phyloP scores from a whole-genome alignment of 2,113 vertebrate species.

The Paracanthobrama guichenoti region DNA sequence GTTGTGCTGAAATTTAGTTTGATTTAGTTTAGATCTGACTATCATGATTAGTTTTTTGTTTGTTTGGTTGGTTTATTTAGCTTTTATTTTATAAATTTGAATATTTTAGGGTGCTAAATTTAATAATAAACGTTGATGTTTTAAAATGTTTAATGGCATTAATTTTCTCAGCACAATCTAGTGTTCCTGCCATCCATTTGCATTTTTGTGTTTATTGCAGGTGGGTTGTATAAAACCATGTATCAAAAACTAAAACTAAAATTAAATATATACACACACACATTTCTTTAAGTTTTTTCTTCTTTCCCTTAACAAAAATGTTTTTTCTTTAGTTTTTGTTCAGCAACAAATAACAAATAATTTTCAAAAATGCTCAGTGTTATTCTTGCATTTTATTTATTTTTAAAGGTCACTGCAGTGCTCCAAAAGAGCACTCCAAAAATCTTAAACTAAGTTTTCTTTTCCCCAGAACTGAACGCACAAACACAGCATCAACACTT shows the following conservation, averaged over 20 bases:
- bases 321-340: too few relatives aligned
- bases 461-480: constrained; percentile 14
- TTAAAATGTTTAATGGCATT: background rate
- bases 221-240: background rate
- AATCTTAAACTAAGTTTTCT: constrained; percentile 6
- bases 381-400: background rate
- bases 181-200: background rate
- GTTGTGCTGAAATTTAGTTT: too few relatives aligned
- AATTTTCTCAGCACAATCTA: background rate
- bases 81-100: background rate
- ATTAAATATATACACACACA: too few relatives aligned
- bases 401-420: constrained; percentile 1
- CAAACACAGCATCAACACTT: background rate
- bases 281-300: too few relatives aligned
- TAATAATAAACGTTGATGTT: background rate
- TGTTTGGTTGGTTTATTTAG: background rate
- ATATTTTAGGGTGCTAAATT: background rate
- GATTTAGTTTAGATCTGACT: too few relatives aligned
- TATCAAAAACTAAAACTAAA: too few relatives aligned
- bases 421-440: background rate
- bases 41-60: too few relatives aligned
- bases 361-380: background rate
- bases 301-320: too few relatives aligned
- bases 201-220: background rate
- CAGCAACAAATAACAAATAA: background rate